Percentiles rank a stretch among this genome's conserved stretches.
Conservation (phyloP, 2,888 invertebrate species). For the Slavum lentiscoides region DNA sequence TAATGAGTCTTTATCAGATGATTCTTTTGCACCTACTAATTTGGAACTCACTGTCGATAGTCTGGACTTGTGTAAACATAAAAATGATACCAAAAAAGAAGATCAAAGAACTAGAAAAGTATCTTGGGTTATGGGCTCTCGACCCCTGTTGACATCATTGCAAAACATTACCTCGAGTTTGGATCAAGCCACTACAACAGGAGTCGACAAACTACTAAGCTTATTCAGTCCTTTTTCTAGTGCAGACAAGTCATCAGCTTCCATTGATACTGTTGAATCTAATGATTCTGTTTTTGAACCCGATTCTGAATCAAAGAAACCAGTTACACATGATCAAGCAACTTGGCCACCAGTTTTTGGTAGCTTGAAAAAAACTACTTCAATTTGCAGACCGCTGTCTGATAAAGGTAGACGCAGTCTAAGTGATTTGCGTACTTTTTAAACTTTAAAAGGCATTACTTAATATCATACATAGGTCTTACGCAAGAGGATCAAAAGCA, state of each 20-base stretch:
- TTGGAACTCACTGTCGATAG: slow-evolving; percentile 47
- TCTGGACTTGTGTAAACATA: slow-evolving; percentile 49
- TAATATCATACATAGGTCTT: slow-evolving; percentile 1
- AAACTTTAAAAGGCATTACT: background rate
- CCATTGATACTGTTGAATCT: slow-evolving; percentile 42
- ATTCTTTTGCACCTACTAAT: slow-evolving; percentile 44
- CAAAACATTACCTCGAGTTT: slow-evolving; percentile 45
- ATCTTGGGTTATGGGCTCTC: slow-evolving; percentile 50
- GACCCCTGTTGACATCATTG: slow-evolving; percentile 39
- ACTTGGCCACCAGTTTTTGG: slow-evolving; percentile 51
- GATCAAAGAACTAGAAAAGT: slow-evolving; percentile 48
- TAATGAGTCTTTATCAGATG: slow-evolving; percentile 50
- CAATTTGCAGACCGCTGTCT: slow-evolving; percentile 43
- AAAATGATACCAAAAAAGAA: slow-evolving; percentile 42
- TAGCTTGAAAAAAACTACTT: slow-evolving; percentile 45
- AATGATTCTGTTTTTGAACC: slow-evolving; percentile 50
- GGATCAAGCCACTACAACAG: slow-evolving; percentile 47
- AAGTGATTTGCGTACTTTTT: slow-evolving; percentile 51
- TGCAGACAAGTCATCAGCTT: slow-evolving; percentile 44
- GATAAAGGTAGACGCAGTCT: slow-evolving; percentile 52
- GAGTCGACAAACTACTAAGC: slow-evolving; percentile 48
- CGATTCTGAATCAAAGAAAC: slow-evolving; percentile 43
- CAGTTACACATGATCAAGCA: slow-evolving; percentile 45
- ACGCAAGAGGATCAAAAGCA: slow-evolving; percentile 21
- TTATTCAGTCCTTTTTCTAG: slow-evolving; percentile 49